A percentile compares a stretch with the other conserved stretches of the same genome.
Evolutionary conservation across 1,140 invertebrate species (phyloP).

Genomic region (Nasonia vitripennis): DNA sequence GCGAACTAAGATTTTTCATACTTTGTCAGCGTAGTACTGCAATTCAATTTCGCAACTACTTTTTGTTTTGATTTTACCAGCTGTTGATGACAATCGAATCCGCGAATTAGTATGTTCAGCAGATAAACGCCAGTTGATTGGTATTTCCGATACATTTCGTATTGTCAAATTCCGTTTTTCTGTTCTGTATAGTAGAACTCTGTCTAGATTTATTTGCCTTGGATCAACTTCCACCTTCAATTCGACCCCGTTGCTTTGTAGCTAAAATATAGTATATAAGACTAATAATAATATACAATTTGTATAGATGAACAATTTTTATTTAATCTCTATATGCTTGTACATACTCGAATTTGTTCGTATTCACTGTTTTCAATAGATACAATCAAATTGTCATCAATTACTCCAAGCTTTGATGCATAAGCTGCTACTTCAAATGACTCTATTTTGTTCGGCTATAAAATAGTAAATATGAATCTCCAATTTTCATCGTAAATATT

Average conservation of each 20-base stretch:
- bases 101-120: constrained; percentile 47
- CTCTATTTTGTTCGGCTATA: constrained; percentile 49
- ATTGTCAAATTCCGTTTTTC: constrained; percentile 54
- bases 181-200: constrained; percentile 57
- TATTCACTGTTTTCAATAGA: constrained; percentile 60
- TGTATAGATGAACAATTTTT: background rate
- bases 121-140: constrained; percentile 59
- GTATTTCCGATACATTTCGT: constrained; percentile 57
- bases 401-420: constrained; percentile 54
- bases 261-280: constrained; percentile 45
- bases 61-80: constrained; percentile 51
- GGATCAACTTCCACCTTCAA: constrained; percentile 59
- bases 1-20: constrained; percentile 36
- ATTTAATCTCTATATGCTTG: constrained; percentile 21
- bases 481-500: background rate
- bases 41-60: constrained; percentile 55
- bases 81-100: constrained; percentile 53
- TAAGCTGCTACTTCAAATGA: constrained; percentile 56
- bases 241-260: constrained; percentile 57
- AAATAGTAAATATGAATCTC: constrained; percentile 20
- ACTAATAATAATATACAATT: background rate
- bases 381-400: constrained; percentile 56
- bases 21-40: constrained; percentile 55
- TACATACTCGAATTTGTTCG: constrained; percentile 58
- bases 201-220: constrained; percentile 60